Evolutionary conservation across 2,797 vertebrate species (phyloP), one percentile per base, ranked within the genome.

Genomic region (Nannoperca obscura): DNA sequence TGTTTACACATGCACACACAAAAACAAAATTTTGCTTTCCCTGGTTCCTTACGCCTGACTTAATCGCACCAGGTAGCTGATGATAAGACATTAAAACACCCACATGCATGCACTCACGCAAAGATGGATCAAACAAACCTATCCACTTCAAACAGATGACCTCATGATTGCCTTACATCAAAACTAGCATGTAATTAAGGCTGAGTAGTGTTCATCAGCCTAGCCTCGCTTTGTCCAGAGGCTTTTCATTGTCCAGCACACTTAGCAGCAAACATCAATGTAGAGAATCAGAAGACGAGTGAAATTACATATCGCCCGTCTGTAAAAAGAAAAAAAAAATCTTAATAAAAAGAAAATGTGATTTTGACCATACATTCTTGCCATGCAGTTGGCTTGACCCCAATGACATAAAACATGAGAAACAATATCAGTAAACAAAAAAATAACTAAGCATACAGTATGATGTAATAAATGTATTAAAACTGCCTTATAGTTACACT

Each of bases 111-210:
- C 89, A 82, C 87, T 88, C 89, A 85, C 85, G 78, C 91, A 86
- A 79, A 87, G 88, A 85, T 36, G 86, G 92, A 94, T 94, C 92
- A 94, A 93, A 95, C 91, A 88, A 93, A 90, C 91, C 88, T 82
- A 91, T 88, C 90, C 91, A 93, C 91, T 94, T 93, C 90, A 92
- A 87, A 92, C 91, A 88, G 90, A 95, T 90, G 94, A 91, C 89
- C 87, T 84, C 83, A 72, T 94, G 94, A 94, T 94, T 95, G 93
- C 91, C 86, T 91, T 89, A 93, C 93, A 95, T 95, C 93, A 93
- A 94, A 95, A 92, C 93, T 92, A 93, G 91, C 87, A 66, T 80
- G 91, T 93, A 92, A 93, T 93, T 94, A 92, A 89, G 86, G 81
- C 88, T 89, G 89, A 92, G 90, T 89, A 90, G 88, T 80, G 73